These are phyloP conservation scores for Dendrolimus houi DNA, from an alignment of 2,888 invertebrate genomes.

Conservation along the genomic window DNA sequence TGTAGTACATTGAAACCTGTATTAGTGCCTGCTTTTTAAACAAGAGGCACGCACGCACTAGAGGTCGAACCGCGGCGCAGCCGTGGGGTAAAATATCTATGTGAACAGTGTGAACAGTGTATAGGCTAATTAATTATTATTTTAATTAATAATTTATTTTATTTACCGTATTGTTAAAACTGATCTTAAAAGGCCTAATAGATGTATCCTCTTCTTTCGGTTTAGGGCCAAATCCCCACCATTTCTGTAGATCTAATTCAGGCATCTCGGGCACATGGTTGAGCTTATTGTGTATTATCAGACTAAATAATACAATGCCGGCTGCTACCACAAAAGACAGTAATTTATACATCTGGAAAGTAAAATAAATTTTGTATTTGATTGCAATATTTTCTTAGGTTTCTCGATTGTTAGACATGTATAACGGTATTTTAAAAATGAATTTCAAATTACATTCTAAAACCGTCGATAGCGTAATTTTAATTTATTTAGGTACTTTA, in stretches of 20 bases:
- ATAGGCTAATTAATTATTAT: no score
- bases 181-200: conserved; percentile 48
- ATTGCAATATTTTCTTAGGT: background rate
- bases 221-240: conserved; percentile 52
- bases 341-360: conserved; percentile 47
- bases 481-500: no score
- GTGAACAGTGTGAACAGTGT: no score
- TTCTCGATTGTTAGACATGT: no score
- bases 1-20: no score
- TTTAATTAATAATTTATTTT: background rate
- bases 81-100: no score
- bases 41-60: no score
- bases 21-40: no score
- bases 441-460: no score
- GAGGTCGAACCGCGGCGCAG: no score
- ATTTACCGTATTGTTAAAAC: conserved; percentile 56
- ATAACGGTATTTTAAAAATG: no score
- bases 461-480: no score
- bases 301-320: conserved; percentile 28
- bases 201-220: conserved; percentile 37
- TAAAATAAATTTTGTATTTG: conserved; percentile 1
- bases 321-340: conserved; percentile 25
- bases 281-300: conserved; percentile 23
- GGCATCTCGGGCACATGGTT: conserved; percentile 35
- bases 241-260: conserved; percentile 40